Base-by-base conservation (phyloP, 35 echinoderm and acorn worm genomes). In the Diadema setosum region DNA sequence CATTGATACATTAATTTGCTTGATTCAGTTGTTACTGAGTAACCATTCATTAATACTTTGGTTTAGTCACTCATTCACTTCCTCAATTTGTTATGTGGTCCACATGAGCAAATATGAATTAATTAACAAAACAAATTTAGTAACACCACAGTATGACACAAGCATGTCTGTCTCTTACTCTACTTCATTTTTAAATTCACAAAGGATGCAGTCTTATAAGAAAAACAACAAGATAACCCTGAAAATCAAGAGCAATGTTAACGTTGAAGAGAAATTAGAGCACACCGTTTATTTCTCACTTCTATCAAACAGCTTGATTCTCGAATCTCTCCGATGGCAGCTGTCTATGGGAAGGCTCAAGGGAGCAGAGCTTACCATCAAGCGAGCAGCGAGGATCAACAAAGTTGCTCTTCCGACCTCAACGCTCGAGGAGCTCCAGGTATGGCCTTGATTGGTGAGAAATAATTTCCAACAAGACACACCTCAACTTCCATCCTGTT, bases 291-390 rank as follows among this genome's bases (percentile, higher is more conserved):
- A 3, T 50, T 5, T 43, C 49, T 8, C 15, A 46, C 46, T 16
- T 50, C 49, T n/a, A 25, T 7, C 30, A 14, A 29, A 59, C 49
- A 90, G 87, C 33, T 60, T 86, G 48, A 57, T 94, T 39, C 87
- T 82, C 5, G 87, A 89, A 75, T 90, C 92, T 3, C 50, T 83
- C 2, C 92, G 87, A 46, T 94, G 87, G 87, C 87, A 78, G 15
- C 81, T 94, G 21, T 90, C 87, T 21, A 80, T 58, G 34, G 87
- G 86, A 15, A 70, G 58, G 40, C 85, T 81, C 65, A 81, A 85
- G n/a, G 37, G 86, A 42, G 87, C 92, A 34, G 82, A 94, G 50
- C 39, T 7, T 14, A 90, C 83, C 30, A 80, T 94, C 37, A 41
- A 43, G 25, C 84, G 81, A 78, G 70, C 75, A 37, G 92, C 92